Conservation (phyloP, 2,113 vertebrate genomes). For the Spea bombifrons region DNA sequence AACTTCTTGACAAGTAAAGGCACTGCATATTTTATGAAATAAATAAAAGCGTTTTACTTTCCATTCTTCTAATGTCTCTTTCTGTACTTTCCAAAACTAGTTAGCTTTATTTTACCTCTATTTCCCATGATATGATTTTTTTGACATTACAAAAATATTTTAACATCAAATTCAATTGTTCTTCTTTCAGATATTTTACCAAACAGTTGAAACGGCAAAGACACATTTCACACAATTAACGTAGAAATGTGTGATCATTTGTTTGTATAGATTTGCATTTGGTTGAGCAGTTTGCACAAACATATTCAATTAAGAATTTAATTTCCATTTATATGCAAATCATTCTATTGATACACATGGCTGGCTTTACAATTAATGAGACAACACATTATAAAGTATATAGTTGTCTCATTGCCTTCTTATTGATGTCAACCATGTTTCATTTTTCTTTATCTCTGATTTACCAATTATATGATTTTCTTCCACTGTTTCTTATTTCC, state of each 20-base stretch:
- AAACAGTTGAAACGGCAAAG: background rate
- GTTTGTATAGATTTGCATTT: background rate
- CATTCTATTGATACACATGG: background rate
- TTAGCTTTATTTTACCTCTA: too few relatives aligned
- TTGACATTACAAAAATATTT: too few relatives aligned
- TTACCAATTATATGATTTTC: slow-evolving; percentile 27
- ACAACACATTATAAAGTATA: background rate
- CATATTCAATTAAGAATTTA: slow-evolving; percentile 5
- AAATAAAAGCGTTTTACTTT: too few relatives aligned
- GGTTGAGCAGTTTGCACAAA: background rate
- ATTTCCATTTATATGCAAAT: background rate
- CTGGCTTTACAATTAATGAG: background rate
- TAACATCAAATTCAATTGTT: background rate
- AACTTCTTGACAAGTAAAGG: too few relatives aligned
- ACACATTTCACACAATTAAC: slow-evolving; percentile 1
- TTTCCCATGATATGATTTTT: too few relatives aligned
- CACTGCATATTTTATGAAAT: too few relatives aligned
- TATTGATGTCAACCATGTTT: slow-evolving; percentile 7
- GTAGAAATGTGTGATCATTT: slow-evolving; percentile 6
- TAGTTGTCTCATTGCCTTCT: slow-evolving; percentile 16
- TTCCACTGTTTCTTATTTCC: background rate
- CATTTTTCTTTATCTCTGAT: background rate
- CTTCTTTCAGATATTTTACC: background rate
- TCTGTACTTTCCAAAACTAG: too few relatives aligned
- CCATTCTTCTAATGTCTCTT: too few relatives aligned